Evolutionary conservation across 2,113 vertebrate species (phyloP).

Genomic region (Rynchops niger): DNA sequence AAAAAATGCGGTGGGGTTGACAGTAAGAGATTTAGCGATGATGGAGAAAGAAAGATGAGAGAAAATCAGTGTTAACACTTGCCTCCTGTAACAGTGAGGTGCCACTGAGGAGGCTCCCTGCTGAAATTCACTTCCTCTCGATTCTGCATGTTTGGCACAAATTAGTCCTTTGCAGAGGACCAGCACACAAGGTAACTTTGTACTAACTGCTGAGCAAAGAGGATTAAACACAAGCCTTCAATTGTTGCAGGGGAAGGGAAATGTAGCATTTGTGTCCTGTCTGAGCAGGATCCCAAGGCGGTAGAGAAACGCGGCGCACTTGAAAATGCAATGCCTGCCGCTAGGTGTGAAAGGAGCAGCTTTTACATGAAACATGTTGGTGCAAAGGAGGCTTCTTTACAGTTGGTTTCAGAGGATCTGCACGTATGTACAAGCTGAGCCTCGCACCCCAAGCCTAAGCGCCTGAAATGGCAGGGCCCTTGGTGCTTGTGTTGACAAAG

Average conservation of each 20-base stretch:
- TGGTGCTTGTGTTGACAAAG: neutral
- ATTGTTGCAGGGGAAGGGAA: slow-evolving; percentile 19
- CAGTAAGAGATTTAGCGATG: neutral
- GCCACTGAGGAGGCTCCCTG: slow-evolving; percentile 23
- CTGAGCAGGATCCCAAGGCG: neutral
- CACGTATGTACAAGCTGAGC: neutral
- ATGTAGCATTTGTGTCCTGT: neutral
- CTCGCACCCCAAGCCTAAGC: neutral
- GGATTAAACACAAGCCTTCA: slow-evolving; percentile 43
- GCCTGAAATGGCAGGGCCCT: neutral
- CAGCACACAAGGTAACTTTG: slow-evolving; percentile 56
- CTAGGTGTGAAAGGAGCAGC: neutral
- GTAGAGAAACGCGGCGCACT: neutral
- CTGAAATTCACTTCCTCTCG: slow-evolving; percentile 48
- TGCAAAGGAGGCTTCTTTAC: neutral
- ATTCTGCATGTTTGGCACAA: slow-evolving; percentile 21
- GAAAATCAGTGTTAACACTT: slow-evolving; percentile 33
- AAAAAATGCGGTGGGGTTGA: neutral
- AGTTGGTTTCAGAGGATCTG: neutral
- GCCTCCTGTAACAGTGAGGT: slow-evolving; percentile 23
- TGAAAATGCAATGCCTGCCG: neutral
- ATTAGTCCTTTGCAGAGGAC: neutral
- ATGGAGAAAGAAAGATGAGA: slow-evolving; percentile 21
- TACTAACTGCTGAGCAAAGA: slow-evolving; percentile 38
- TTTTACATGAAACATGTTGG: neutral